Percentiles rank a stretch among this genome's conserved stretches.
Conservation (phyloP, 2,888 invertebrate genomes). For the Sphaeridia pumilis region DNA sequence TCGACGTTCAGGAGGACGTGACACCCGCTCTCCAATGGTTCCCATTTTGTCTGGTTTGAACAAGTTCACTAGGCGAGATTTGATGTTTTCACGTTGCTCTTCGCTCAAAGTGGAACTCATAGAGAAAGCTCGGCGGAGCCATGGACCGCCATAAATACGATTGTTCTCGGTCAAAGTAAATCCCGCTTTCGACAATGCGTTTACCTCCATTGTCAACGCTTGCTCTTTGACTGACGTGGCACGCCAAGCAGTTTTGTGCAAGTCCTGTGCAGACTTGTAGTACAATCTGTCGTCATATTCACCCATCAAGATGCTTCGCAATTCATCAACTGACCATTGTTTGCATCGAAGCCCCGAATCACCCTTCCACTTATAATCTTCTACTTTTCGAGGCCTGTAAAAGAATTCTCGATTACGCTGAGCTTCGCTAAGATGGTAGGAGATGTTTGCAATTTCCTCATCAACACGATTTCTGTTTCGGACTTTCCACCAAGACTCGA, state of each 20-base stretch:
- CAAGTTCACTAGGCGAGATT: conserved; percentile 26
- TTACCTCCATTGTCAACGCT: conserved; percentile 55
- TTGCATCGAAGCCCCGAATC: conserved; percentile 68
- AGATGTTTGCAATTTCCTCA: conserved; percentile 63
- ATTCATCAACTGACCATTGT: conserved; percentile 77
- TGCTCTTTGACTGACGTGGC: conserved; percentile 70
- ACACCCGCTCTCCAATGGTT: conserved; percentile 1
- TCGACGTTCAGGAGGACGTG: conserved; percentile 10
- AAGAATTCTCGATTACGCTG: conserved; percentile 74
- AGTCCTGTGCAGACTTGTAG: conserved; percentile 44
- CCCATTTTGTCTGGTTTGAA: conserved; percentile 20
- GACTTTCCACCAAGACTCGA: conserved; percentile 73
- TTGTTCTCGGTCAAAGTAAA: conserved; percentile 20
- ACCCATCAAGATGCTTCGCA: conserved; percentile 38
- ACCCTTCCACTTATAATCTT: conserved; percentile 62
- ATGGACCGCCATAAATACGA: conserved; percentile 21
- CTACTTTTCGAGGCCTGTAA: conserved; percentile 62
- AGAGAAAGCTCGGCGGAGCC: conserved; percentile 34
- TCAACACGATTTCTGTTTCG: conserved; percentile 68
- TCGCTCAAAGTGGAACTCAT: conserved; percentile 34
- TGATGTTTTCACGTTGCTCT: conserved; percentile 34
- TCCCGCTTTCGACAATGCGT: conserved; percentile 39
- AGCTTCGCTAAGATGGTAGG: conserved; percentile 60
- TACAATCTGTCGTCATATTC: conserved; percentile 4
- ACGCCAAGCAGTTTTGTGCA: conserved; percentile 70